Conservation (phyloP, 2,888 invertebrate species). For the Magallana nippona region DNA sequence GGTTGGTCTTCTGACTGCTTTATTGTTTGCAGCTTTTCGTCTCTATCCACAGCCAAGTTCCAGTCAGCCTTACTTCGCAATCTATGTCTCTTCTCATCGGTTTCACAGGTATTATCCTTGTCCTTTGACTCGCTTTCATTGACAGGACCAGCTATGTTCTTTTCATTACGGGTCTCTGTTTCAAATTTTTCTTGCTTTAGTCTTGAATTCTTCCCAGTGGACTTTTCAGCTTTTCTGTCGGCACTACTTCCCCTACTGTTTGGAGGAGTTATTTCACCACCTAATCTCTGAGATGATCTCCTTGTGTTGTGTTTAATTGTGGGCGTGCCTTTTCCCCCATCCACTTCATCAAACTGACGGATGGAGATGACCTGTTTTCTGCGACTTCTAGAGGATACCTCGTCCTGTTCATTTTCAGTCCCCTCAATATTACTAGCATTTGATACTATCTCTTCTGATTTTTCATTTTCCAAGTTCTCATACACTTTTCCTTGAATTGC, state of each 20-base stretch:
- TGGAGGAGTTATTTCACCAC: not conserved
- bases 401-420: not conserved
- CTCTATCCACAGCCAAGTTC: not conserved
- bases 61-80: not conserved
- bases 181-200: not conserved
- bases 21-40: not conserved
- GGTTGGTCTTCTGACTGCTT: slow-evolving; percentile 30
- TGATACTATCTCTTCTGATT: not conserved
- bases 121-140: slow-evolving; percentile 10
- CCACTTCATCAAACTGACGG: slow-evolving; percentile 38
- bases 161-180: not conserved
- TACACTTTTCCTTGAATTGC: slow-evolving; percentile 38
- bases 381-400: slow-evolving; percentile 24
- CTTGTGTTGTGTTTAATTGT: not conserved
- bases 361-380: slow-evolving; percentile 34
- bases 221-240: no score
- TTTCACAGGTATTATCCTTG: not conserved
- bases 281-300: not conserved
- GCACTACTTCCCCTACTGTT: not conserved
- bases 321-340: slow-evolving; percentile 14
- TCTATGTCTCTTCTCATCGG: slow-evolving; percentile 20
- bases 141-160: not conserved
- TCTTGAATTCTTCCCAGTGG: not conserved
- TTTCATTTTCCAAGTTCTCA: not conserved
- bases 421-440: not conserved